Conservation (phyloP, 2,888 invertebrate species). For the Acronicta aceris region DNA sequence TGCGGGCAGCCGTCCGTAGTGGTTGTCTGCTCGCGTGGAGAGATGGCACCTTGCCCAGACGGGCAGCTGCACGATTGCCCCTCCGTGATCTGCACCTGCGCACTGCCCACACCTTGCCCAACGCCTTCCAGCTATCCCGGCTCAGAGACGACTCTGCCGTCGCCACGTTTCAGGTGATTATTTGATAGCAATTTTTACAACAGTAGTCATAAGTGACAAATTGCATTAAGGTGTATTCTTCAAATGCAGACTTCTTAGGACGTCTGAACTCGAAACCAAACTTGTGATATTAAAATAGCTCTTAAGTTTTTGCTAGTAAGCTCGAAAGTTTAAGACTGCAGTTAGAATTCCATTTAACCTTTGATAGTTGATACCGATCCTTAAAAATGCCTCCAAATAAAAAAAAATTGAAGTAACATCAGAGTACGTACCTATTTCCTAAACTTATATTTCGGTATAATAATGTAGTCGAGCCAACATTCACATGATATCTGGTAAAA, state of each 20-base stretch:
- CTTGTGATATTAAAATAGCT: no score
- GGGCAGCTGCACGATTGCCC: slow-evolving; percentile 80
- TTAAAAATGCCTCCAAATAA: no score
- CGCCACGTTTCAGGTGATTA: slow-evolving; percentile 84
- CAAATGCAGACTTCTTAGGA: no score
- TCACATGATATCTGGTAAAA: slow-evolving; percentile 18
- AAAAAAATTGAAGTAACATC: no score
- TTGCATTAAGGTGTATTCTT: no score
- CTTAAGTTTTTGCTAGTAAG: no score
- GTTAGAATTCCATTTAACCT: no score
- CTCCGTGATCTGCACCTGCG: slow-evolving; percentile 81
- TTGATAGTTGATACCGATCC: no score
- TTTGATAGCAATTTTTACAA: neutral
- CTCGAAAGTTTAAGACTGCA: no score
- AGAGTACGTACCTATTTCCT: no score
- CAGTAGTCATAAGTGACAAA: neutral
- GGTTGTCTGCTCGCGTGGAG: slow-evolving; percentile 85
- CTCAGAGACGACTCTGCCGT: slow-evolving; percentile 83
- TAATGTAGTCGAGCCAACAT: neutral
- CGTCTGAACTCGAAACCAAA: no score
- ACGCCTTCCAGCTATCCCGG: slow-evolving; percentile 85
- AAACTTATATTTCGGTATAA: no score
- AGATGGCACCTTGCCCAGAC: slow-evolving; percentile 84
- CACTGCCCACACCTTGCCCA: slow-evolving; percentile 75
- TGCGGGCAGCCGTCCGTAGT: slow-evolving; percentile 81